Percentiles rank a stretch among this genome's conserved stretches.
Evolutionary conservation across 1,140 invertebrate species (phyloP).

Genomic region (Philopotamus ludificatus): DNA sequence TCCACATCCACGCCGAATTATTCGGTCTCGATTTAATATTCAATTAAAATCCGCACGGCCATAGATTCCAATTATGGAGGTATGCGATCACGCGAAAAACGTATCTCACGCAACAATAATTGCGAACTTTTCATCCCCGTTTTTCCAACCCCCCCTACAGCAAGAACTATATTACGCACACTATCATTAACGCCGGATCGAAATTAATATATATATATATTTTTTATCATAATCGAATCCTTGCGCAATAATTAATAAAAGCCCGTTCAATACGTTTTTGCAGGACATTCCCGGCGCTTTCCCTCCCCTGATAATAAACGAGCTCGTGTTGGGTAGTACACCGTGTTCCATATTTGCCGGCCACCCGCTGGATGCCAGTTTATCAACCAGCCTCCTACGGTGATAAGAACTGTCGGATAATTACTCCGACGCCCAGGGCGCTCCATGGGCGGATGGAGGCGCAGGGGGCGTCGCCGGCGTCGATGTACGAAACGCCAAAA

Average conservation of each 20-base stretch:
- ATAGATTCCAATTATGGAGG: no score
- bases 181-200: no score
- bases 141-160: no score
- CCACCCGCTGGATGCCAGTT: conserved; percentile 36
- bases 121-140: no score
- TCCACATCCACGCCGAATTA: no score
- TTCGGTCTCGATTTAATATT: no score
- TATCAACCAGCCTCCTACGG: conserved; percentile 37
- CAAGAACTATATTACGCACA: no score
- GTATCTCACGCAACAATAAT: no score
- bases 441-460: not conserved
- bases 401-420: conserved; percentile 38
- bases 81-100: no score
- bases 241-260: conserved; percentile 3
- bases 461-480: not conserved
- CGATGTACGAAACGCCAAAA: not conserved
- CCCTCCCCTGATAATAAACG: conserved; percentile 5
- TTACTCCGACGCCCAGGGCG: conserved; percentile 30
- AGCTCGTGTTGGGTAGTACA: not conserved
- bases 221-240: not conserved
- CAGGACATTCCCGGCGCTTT: not conserved
- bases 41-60: no score
- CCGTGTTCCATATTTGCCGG: conserved; percentile 30
- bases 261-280: conserved; percentile 4
- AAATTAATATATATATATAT: not conserved